Conservation (phyloP, 2,888 invertebrate species). For the Patella ulyssiponensis region DNA sequence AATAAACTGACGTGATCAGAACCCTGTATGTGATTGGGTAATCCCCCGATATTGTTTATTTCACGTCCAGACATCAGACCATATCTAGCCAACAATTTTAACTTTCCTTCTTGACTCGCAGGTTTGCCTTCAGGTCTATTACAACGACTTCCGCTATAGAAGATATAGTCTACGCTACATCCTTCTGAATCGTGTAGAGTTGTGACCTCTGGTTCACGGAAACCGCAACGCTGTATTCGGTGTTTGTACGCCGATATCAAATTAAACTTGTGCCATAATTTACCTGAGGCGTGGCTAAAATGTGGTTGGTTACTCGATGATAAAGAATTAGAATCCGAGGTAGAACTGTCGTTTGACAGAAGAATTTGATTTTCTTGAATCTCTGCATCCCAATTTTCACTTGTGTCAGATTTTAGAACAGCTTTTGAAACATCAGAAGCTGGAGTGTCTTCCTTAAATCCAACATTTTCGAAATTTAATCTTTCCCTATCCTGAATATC, state of each 20-base stretch:
- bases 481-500: too few species aligned
- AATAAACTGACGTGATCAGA: conserved; percentile 68
- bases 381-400: neutral
- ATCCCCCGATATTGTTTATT: conserved; percentile 75
- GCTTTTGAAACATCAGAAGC: neutral
- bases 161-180: conserved; percentile 87
- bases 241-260: conserved; percentile 82
- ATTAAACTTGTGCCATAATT: conserved; percentile 79
- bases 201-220: conserved; percentile 78
- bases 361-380: neutral
- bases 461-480: neutral
- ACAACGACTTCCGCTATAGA: conserved; percentile 75
- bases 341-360: neutral
- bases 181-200: conserved; percentile 85
- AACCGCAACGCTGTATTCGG: conserved; percentile 46
- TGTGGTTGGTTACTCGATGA: neutral
- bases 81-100: conserved; percentile 78
- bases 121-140: conserved; percentile 31
- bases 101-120: conserved; percentile 71
- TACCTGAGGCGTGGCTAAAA: conserved; percentile 77
- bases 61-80: conserved; percentile 79
- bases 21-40: conserved; percentile 79
- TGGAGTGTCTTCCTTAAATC: neutral
- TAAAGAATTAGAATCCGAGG: neutral
- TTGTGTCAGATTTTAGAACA: neutral